Percentiles rank a stretch among this genome's conserved stretches.
Evolutionary conservation across 2,113 vertebrate species (phyloP).

Genomic region (Cyprinus carpio): DNA sequence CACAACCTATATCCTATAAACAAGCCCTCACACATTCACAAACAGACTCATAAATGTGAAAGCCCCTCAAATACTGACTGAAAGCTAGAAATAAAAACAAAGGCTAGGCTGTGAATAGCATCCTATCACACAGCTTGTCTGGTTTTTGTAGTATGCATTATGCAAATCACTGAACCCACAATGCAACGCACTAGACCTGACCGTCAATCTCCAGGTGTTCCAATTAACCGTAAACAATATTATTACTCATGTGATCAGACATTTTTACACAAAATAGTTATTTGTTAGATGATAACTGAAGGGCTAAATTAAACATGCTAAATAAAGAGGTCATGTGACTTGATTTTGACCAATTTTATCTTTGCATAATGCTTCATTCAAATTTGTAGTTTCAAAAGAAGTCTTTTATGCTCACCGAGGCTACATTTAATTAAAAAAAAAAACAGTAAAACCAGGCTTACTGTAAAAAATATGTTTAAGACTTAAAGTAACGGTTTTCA

Average conservation of each 20-base stretch:
- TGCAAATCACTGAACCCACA: neutral
- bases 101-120: neutral
- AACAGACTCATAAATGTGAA: neutral
- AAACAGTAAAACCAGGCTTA: no score
- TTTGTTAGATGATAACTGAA: neutral
- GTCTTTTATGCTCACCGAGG: neutral
- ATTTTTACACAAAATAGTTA: no score
- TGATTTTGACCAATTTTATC: no score
- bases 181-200: neutral
- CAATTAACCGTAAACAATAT: neutral
- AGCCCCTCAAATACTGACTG: neutral
- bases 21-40: conserved; percentile 2
- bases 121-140: neutral
- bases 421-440: neutral
- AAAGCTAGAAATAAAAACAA: neutral
- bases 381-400: neutral
- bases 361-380: neutral
- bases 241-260: no score
- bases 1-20: neutral
- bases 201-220: neutral
- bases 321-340: no score
- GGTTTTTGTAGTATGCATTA: neutral
- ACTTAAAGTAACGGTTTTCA: no score
- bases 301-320: neutral
- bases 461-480: no score